Evolutionary conservation across 2,888 invertebrate species (phyloP).

Genomic region (Acanthosoma haemorrhoidale): DNA sequence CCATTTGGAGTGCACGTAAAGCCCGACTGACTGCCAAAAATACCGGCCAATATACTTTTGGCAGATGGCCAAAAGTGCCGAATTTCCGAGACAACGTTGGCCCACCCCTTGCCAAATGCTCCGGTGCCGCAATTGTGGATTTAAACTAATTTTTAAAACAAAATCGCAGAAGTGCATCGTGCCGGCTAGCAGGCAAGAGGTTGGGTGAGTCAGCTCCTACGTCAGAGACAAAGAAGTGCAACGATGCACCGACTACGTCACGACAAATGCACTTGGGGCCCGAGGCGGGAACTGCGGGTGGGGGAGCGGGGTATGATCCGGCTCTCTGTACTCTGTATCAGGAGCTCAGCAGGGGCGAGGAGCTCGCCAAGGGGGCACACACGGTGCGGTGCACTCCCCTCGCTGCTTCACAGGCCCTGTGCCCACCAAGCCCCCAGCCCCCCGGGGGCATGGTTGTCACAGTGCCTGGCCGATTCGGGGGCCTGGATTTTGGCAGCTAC

Average conservation of each 20-base stretch:
- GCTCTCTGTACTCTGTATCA: constrained; percentile 36
- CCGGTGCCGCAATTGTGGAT: constrained; percentile 1
- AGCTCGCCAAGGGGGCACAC: constrained; percentile 6
- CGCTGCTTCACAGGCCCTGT: neutral
- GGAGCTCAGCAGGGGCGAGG: constrained; percentile 34
- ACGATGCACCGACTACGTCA: constrained; percentile 36
- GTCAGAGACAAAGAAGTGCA: constrained; percentile 33
- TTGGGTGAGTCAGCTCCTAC: constrained; percentile 10
- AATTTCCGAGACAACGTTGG: too few relatives aligned
- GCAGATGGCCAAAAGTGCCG: neutral
- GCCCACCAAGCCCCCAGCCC: too few relatives aligned
- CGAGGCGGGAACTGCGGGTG: neutral
- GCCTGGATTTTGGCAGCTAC: too few relatives aligned
- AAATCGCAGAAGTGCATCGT: constrained; percentile 19
- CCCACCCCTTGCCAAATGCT: neutral
- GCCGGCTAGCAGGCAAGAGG: neutral
- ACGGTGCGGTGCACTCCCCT: neutral
- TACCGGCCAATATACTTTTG: too few relatives aligned
- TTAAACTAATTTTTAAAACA: neutral
- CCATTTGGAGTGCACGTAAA: neutral
- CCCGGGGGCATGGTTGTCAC: too few relatives aligned
- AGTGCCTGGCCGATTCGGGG: too few relatives aligned
- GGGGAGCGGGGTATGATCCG: constrained; percentile 33
- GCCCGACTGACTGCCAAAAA: neutral
- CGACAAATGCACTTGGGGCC: constrained; percentile 30